Evolutionary conservation across 2,113 vertebrate species (phyloP).

Genomic region (human (Homo sapiens)): GRCh38 chr7:143861001-143861500

Average conservation of each 20-base stretch:
- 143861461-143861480: not conserved
- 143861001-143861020: no score
- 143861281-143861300: conserved; percentile 75
- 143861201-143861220: conserved; percentile 38
- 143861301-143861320: conserved; percentile 73
- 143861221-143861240: conserved; percentile 56
- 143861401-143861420: not conserved
- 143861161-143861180: conserved; percentile 61
- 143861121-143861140: conserved; percentile 60
- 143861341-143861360: not conserved
- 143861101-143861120: conserved; percentile 50
- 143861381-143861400: not conserved
- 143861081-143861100: conserved; percentile 34
- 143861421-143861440: no score
- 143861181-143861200: conserved; percentile 70
- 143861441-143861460: not conserved
- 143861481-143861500: no score
- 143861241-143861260: conserved; percentile 60
- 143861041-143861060: no score
- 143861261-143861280: conserved; percentile 59
- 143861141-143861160: conserved; percentile 70
- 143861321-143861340: not conserved
- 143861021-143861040: no score
- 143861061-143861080: accelerated
- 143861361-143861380: not conserved